Base-by-base conservation (phyloP, 1,140 invertebrate genomes). In the Argopecten irradians region DNA sequence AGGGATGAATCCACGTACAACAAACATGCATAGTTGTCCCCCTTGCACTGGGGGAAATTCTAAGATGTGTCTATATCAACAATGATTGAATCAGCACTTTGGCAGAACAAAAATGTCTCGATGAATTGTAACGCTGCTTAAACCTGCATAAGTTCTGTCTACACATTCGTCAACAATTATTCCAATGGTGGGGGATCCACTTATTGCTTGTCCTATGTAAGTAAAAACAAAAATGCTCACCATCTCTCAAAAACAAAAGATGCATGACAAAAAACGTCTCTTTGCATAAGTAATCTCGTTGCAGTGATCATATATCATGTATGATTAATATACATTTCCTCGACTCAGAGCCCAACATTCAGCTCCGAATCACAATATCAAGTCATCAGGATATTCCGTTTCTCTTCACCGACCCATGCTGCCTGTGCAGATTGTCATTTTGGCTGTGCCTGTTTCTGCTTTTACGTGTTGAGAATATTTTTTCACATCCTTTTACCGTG, bases 401-500 rank as follows among this genome's bases (percentile, higher is more conserved):
- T 34, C 55, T 86, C 84, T 88, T 90, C 34, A 35, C 83, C 33
- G 85, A 84, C 84, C 82, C 34, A 11, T 88, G 71, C 85, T 90
- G 85, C 41, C 83, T n/a, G 90, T 95, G 94, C 83, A 94, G 88
- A 89, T 93, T 93, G 46, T 93, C 96, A 91, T 96, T 96, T 84
- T 96, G 97, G 82, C 96, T 96, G 95, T 98, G 97, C 7, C 97
- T 95, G 93, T 98, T 97, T 14, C 97, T 96, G 87, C 97, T 97
- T 82, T 97, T 97, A 34, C 97, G 94, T 46, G 97, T 97, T 90
- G 97, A 97, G 94, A 98, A 98, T 91, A 98, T 97, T 96, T 97
- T 97, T n/a, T 97, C 97, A 95, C 97, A 98, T 71, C 97, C 97
- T 88, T 97, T 96, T 41, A 97, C 97, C 33, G 97, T 97, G 96